Conservation (phyloP, 2,113 vertebrate species). For the Tachysurus fulvidraco region DNA sequence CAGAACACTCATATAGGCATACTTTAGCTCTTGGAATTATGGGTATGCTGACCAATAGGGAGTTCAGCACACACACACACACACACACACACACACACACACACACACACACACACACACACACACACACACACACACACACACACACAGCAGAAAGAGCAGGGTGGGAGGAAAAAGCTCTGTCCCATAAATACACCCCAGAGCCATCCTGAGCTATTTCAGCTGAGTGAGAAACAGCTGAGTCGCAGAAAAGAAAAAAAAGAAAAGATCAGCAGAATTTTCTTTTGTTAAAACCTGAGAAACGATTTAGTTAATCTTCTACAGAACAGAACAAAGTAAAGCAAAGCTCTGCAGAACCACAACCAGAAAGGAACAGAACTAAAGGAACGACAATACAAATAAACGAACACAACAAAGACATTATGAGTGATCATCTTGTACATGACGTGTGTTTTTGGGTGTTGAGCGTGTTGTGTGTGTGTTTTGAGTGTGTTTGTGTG, state of each 20-base stretch:
- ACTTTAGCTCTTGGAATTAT: constrained; percentile 25
- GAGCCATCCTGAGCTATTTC: background rate
- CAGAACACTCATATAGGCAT: background rate
- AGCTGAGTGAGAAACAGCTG: background rate
- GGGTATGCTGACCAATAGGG: constrained; percentile 12
- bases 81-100: constrained; percentile 12
- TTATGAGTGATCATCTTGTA: too few relatives aligned
- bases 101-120: background rate
- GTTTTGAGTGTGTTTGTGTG: background rate
- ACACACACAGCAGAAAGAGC: background rate
- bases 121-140: constrained; percentile 13
- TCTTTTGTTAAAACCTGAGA: background rate
- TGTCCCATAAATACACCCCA: background rate
- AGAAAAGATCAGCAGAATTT: background rate
- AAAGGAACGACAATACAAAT: too few relatives aligned
- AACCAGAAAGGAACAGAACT: too few relatives aligned
- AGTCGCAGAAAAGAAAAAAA: background rate
- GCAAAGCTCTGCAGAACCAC: too few relatives aligned
- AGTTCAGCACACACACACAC: background rate
- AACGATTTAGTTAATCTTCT: background rate
- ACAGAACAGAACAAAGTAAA: background rate
- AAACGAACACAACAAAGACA: too few relatives aligned
- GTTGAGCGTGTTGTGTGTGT: too few relatives aligned
- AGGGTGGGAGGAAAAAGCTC: background rate
- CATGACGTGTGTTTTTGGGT: too few relatives aligned